phyloP scores from a whole-genome alignment of 2,113 vertebrate genomes.

The Pterocles burchelli region DNA sequence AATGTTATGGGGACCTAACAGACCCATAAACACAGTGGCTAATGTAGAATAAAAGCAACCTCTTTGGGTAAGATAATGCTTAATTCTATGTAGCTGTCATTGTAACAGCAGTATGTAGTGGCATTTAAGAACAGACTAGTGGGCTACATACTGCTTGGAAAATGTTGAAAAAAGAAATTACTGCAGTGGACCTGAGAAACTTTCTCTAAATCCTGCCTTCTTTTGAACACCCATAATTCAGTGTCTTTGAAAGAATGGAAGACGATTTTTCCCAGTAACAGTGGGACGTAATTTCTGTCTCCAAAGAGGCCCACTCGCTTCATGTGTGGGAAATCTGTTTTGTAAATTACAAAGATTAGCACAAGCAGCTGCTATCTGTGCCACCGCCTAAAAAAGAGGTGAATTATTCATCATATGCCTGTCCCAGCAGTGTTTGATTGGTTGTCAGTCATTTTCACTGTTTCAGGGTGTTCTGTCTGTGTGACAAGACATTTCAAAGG shows the following conservation, averaged over 20 bases:
- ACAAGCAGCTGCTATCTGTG: conserved; percentile 7
- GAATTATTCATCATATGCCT: conserved; percentile 26
- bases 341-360: not conserved
- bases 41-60: not conserved
- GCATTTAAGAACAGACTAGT: not conserved
- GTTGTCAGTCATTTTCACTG: conserved; percentile 5
- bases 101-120: not conserved
- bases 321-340: conserved; percentile 43
- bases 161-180: not conserved
- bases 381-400: not conserved
- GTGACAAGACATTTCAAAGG: conserved; percentile 35
- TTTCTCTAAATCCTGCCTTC: not conserved
- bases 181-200: not conserved
- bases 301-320: not conserved
- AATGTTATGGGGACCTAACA: not conserved
- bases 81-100: not conserved
- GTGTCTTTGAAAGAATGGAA: not conserved
- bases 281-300: conserved; percentile 2
- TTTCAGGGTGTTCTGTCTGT: not conserved
- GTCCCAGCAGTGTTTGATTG: not conserved
- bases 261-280: not conserved
- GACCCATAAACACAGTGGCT: not conserved
- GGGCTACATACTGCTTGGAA: not conserved
- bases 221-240: not conserved
- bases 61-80: not conserved